Conservation (phyloP, 2,113 vertebrate genomes). For the Choloepus hoffmanni region DNA sequence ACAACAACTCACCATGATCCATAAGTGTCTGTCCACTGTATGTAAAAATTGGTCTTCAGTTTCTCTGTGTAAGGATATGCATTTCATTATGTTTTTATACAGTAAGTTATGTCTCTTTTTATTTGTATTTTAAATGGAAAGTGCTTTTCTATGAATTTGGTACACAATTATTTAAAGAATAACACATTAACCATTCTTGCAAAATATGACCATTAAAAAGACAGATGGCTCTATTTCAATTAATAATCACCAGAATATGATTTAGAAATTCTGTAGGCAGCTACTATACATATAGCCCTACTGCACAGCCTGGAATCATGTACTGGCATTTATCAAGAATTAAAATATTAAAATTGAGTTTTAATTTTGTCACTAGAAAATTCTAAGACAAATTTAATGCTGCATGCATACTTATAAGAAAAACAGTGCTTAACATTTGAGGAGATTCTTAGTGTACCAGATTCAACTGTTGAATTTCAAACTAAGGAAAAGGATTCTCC, state of each 20-base stretch:
- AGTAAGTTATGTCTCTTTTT: neutral
- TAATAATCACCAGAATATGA: neutral
- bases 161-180: neutral
- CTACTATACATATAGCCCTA: neutral
- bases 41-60: conserved; percentile 53
- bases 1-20: conserved; percentile 67
- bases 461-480: neutral
- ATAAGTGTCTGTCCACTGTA: conserved; percentile 67
- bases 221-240: neutral
- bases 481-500: neutral
- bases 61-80: neutral
- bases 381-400: neutral
- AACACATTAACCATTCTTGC: neutral
- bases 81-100: neutral
- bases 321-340: neutral
- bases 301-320: neutral
- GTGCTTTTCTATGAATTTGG: neutral
- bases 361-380: neutral
- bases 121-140: neutral
- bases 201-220: neutral
- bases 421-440: neutral
- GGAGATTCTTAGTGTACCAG: neutral
- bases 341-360: neutral
- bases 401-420: neutral
- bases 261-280: neutral